Evolutionary conservation across 2,797 vertebrate genomes (phyloP).

Genomic region (Margarornis squamiger): DNA sequence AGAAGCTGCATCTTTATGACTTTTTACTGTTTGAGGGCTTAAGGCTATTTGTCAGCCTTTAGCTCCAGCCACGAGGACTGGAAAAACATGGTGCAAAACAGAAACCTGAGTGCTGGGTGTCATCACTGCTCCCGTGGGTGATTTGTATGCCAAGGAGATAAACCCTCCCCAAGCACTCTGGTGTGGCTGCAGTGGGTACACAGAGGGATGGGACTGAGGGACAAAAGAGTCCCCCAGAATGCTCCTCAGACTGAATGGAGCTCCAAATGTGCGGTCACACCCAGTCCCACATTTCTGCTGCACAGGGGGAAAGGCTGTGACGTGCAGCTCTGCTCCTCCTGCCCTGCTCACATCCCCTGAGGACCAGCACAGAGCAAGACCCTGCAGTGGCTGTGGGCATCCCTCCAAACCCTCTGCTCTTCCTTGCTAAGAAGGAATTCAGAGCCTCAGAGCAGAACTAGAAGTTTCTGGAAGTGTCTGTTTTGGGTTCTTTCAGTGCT

Average conservation of each 20-base stretch:
- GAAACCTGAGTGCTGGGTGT: not conserved
- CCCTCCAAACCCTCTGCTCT: not conserved
- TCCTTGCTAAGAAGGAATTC: not conserved
- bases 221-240: not conserved
- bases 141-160: not conserved
- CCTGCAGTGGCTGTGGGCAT: not conserved
- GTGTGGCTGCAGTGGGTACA: not conserved
- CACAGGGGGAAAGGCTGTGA: not conserved
- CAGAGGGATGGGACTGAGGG: not conserved
- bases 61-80: not conserved
- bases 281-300: not conserved
- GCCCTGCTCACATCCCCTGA: not conserved
- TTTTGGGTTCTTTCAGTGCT: not conserved
- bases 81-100: not conserved
- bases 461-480: not conserved
- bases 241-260: not conserved
- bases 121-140: not conserved
- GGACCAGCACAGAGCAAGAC: not conserved
- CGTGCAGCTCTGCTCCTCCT: not conserved
- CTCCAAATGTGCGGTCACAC: not conserved
- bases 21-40: slow-evolving; percentile 18
- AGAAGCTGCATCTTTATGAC: not conserved
- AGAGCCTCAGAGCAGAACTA: not conserved
- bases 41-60: slow-evolving; percentile 9
- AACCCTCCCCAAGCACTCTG: not conserved